phyloP scores from a whole-genome alignment of 2,888 invertebrate species.

The Agrochola lychnidis region DNA sequence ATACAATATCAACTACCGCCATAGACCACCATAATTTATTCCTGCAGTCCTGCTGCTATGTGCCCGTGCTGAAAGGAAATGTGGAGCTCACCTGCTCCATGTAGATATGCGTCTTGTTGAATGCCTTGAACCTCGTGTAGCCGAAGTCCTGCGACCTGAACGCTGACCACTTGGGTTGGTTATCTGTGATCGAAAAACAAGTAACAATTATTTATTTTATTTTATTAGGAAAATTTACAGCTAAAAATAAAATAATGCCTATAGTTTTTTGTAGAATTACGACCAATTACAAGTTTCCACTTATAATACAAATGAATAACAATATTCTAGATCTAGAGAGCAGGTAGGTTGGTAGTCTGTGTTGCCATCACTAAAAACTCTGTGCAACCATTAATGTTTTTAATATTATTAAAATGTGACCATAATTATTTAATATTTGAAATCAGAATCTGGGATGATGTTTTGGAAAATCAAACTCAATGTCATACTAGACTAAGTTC shows the following conservation, averaged over 20 bases:
- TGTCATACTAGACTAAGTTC: not conserved
- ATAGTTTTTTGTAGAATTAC: no score
- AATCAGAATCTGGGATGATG: no score
- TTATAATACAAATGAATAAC: no score
- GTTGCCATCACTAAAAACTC: not conserved
- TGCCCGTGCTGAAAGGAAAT: not conserved
- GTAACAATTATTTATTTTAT: not conserved
- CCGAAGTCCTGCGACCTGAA: slow-evolving; percentile 97
- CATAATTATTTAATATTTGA: no score
- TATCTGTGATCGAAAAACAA: slow-evolving; percentile 85
- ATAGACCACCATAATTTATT: no score
- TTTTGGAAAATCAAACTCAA: not conserved
- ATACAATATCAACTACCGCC: not conserved
- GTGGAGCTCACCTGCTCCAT: slow-evolving; percentile 93
- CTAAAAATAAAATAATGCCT: no score
- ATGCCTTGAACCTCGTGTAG: slow-evolving; percentile 95
- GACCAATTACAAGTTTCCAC: no score
- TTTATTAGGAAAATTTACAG: no score
- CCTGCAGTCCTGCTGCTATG: not conserved
- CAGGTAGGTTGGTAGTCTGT: not conserved
- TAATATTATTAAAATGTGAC: not conserved
- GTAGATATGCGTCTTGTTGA: slow-evolving; percentile 96
- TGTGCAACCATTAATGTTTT: not conserved
- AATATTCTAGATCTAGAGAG: no score
- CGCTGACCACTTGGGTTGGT: slow-evolving; percentile 88